Conservation (phyloP, 2,797 vertebrate species). For the Heterohyrax brucei region DNA sequence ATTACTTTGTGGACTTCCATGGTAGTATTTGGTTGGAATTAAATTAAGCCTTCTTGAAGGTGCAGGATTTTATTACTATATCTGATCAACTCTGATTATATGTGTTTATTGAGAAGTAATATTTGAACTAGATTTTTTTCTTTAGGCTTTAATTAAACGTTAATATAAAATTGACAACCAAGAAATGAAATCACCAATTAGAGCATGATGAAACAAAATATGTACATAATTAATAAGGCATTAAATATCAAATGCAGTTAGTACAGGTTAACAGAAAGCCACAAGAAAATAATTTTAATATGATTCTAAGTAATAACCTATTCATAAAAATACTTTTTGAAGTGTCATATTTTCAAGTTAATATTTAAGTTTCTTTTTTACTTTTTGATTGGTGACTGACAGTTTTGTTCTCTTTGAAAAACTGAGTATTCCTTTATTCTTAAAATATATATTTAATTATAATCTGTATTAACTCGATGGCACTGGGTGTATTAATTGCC, state of each 20-base stretch:
- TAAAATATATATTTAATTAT: background rate
- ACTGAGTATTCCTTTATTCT: background rate
- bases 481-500: no score
- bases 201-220: constrained; percentile 63
- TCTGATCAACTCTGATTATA: constrained; percentile 16
- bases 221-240: constrained; percentile 54
- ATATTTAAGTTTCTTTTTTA: background rate
- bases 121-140: constrained; percentile 3
- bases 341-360: background rate
- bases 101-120: constrained; percentile 36
- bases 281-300: constrained; percentile 7
- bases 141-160: constrained; percentile 67
- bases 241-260: constrained; percentile 65
- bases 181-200: constrained; percentile 59
- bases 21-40: constrained; percentile 18
- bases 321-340: background rate
- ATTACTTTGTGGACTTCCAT: constrained; percentile 24
- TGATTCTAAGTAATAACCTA: constrained; percentile 47
- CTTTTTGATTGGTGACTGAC: background rate
- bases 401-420: background rate
- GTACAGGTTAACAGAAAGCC: constrained; percentile 22
- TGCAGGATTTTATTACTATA: background rate
- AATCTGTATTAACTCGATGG: no score
- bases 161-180: constrained; percentile 30
- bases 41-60: constrained; percentile 47